Percentiles rank a stretch among this genome's conserved stretches.
Conservation (phyloP, 2,113 vertebrate genomes). For the Ariopsis seemanni region DNA sequence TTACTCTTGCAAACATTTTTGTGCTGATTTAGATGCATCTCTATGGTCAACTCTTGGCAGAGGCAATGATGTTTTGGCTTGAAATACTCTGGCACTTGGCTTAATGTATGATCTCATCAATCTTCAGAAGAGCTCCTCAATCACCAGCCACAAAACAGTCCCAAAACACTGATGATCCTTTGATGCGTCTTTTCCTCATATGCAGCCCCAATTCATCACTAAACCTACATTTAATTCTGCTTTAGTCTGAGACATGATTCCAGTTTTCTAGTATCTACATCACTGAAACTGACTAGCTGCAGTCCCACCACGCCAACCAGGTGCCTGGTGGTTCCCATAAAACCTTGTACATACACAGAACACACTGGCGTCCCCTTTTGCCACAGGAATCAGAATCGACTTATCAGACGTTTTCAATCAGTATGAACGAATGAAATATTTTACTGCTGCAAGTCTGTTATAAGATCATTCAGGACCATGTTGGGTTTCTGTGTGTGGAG, state of each 20-base stretch:
- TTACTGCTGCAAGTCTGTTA: too few species aligned
- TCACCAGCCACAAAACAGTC: not conserved
- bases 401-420: too few species aligned
- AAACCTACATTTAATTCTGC: not conserved
- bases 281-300: not conserved
- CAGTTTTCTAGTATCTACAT: not conserved
- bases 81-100: constrained; percentile 12
- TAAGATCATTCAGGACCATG: too few species aligned
- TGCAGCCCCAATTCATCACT: not conserved
- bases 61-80: not conserved
- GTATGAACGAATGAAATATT: too few species aligned
- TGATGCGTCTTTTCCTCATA: not conserved
- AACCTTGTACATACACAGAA: not conserved
- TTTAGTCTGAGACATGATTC: not conserved
- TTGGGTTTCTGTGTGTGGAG: too few species aligned
- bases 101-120: constrained; percentile 14
- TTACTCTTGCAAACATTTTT: not conserved
- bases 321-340: too few species aligned
- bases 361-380: too few species aligned
- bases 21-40: constrained; percentile 6
- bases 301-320: too few species aligned
- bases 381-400: too few species aligned
- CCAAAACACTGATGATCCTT: not conserved
- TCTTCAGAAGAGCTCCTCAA: constrained; percentile 14
- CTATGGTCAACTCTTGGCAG: constrained; percentile 1